Evolutionary conservation across 2,888 invertebrate species (phyloP).

Genomic region (Onthophagus sagittarius): DNA sequence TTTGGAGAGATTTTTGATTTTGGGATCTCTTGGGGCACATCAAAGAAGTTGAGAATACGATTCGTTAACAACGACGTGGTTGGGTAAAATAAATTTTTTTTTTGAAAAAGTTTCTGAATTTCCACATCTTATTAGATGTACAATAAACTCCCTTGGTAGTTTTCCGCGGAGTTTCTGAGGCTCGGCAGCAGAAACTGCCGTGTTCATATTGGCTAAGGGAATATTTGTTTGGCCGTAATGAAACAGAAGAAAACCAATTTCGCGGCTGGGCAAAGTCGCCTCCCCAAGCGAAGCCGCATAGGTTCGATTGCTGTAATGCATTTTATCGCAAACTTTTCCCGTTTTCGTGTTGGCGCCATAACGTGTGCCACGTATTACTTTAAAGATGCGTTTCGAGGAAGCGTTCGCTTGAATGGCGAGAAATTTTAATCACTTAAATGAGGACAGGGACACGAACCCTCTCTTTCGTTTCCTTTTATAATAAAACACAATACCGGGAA

Average conservation of each 20-base stretch:
- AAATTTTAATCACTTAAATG: neutral
- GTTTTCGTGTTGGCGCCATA: neutral
- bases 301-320: neutral
- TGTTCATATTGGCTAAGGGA: conserved; percentile 10
- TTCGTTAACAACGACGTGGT: neutral
- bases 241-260: conserved; percentile 2
- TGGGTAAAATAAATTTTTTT: neutral
- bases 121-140: neutral
- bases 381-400: neutral
- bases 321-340: neutral
- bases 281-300: neutral
- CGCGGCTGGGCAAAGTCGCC: neutral
- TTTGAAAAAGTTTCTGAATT: neutral
- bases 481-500: neutral
- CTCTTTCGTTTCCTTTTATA: neutral
- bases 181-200: neutral
- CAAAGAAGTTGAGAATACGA: neutral
- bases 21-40: neutral
- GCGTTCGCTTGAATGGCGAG: neutral
- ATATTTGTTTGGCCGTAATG: conserved; percentile 6
- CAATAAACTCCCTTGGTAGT: neutral
- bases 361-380: neutral
- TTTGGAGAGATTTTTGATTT: conserved; percentile 9
- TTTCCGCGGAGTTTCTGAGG: neutral
- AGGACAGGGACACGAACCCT: neutral